Conservation (phyloP, 1,140 invertebrate genomes). For the Elysia chlorotica region DNA sequence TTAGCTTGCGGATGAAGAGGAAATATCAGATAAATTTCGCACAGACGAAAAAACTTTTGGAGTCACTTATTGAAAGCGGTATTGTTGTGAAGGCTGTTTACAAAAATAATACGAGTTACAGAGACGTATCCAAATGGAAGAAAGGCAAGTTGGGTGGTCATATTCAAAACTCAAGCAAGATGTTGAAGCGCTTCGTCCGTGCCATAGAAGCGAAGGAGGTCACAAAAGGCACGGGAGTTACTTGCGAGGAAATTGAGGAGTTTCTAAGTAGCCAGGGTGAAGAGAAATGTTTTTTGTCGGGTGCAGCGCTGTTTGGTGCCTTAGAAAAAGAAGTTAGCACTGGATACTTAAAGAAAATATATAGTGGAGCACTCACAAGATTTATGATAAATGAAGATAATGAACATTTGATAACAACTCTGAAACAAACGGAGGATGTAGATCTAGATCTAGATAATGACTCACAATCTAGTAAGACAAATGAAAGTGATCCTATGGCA, state of each 20-base stretch:
- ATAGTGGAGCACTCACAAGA: not conserved
- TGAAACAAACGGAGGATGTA: no score
- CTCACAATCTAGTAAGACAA: no score
- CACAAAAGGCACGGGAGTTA: constrained; percentile 24
- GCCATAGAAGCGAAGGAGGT: constrained; percentile 14
- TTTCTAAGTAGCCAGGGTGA: constrained; percentile 4
- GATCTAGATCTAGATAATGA: no score
- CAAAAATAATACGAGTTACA: constrained; percentile 23
- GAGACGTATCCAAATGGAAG: constrained; percentile 23
- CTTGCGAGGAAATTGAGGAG: constrained; percentile 9
- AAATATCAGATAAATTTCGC: constrained; percentile 20
- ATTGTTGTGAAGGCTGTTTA: constrained; percentile 20
- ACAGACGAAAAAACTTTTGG: constrained; percentile 18
- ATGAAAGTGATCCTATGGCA: no score
- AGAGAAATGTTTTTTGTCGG: constrained; percentile 22
- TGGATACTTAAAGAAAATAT: constrained; percentile 12
- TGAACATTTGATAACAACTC: no score
- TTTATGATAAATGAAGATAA: no score
- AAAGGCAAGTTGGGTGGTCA: constrained; percentile 20
- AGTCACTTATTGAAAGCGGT: constrained; percentile 20
- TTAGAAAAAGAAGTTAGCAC: constrained; percentile 19
- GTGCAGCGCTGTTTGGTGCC: constrained; percentile 14
- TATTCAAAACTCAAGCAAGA: constrained; percentile 18
- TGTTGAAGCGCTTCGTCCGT: constrained; percentile 16
- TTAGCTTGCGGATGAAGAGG: constrained; percentile 21